Evolutionary conservation across 2,888 invertebrate genomes (phyloP).

Genomic region (Lycaena phlaeas): DNA sequence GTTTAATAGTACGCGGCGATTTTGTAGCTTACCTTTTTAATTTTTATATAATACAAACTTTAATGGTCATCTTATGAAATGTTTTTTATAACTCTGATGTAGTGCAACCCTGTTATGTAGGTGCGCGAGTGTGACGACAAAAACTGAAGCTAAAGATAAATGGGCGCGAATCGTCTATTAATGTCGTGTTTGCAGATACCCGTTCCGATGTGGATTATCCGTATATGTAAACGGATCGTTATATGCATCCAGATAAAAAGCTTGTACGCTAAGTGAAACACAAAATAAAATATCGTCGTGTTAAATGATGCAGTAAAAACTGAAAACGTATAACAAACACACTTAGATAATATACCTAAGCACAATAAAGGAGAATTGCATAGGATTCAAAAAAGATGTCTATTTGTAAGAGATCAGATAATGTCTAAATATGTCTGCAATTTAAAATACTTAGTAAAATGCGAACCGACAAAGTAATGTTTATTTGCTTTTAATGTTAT

Average conservation of each 20-base stretch:
- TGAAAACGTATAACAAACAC: no score
- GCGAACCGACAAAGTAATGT: conserved; percentile 4
- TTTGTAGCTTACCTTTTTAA: no score
- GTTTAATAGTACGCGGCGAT: no score
- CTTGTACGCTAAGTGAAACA: conserved; percentile 15
- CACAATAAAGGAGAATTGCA: no score
- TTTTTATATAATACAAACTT: no score
- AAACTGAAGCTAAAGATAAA: conserved; percentile 24
- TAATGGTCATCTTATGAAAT: neutral
- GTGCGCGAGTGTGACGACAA: conserved; percentile 49
- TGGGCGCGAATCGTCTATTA: conserved; percentile 34
- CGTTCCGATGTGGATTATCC: conserved; percentile 36
- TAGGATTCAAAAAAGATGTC: no score
- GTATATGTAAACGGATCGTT: conserved; percentile 49
- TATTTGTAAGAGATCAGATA: no score
- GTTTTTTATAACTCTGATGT: neutral
- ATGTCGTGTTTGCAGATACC: conserved; percentile 23
- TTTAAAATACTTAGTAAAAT: neutral
- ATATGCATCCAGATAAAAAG: conserved; percentile 32
- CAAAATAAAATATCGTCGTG: conserved; percentile 3
- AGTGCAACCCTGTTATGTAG: conserved; percentile 44
- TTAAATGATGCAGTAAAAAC: neutral
- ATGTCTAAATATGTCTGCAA: conserved; percentile 3
- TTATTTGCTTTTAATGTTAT: conserved; percentile 8
- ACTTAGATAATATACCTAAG: neutral